Evolutionary conservation across 2,888 invertebrate genomes (phyloP).

Genomic region (Allacma fusca): DNA sequence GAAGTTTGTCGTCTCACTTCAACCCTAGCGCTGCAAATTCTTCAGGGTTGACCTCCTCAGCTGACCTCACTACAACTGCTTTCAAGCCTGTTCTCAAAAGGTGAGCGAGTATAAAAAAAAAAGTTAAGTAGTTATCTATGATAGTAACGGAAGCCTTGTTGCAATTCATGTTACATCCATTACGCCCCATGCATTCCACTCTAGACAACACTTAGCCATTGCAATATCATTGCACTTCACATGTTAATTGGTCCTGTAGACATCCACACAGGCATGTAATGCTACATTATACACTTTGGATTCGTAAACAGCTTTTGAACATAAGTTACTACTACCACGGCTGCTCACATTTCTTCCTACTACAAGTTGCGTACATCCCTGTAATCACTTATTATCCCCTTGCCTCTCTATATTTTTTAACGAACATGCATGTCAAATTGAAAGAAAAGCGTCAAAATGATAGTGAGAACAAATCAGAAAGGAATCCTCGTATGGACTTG

Average conservation of each 20-base stretch:
- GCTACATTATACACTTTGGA: constrained; percentile 21
- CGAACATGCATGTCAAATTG: neutral
- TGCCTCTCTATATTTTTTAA: constrained; percentile 16
- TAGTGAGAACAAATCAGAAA: constrained; percentile 14
- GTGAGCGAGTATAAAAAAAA: constrained; percentile 67
- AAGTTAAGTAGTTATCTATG: neutral
- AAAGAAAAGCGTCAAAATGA: neutral
- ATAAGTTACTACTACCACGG: neutral
- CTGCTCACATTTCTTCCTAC: neutral
- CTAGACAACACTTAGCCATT: constrained; percentile 34
- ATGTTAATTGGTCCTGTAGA: constrained; percentile 37
- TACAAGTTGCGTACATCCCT: neutral
- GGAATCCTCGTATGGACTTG: constrained; percentile 1
- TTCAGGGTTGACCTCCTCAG: constrained; percentile 63
- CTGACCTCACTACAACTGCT: constrained; percentile 69
- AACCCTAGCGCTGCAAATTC: constrained; percentile 58
- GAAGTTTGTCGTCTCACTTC: constrained; percentile 66
- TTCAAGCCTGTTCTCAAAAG: constrained; percentile 92
- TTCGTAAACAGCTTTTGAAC: neutral
- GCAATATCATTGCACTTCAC: constrained; percentile 35
- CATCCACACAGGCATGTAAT: constrained; percentile 32
- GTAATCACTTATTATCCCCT: neutral
- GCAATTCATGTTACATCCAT: constrained; percentile 43
- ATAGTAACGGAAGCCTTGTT: constrained; percentile 44
- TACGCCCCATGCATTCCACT: constrained; percentile 39